Evolutionary conservation across 2,888 invertebrate species (phyloP), one percentile per base, ranked within the genome.

Genomic region (Melinaea marsaeus): DNA sequence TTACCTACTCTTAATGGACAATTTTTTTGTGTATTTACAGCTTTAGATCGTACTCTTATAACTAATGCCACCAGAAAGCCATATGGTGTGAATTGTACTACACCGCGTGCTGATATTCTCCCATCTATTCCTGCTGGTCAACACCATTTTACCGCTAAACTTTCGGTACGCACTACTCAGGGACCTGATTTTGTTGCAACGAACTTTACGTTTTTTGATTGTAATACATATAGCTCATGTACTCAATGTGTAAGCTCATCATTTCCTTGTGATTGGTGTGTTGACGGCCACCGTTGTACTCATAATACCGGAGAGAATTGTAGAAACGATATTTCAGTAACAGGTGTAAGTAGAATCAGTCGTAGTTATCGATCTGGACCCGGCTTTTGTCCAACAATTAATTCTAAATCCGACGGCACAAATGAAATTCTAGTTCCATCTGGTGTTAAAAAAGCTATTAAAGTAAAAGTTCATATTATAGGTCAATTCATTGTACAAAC

Each of bases 261-360:
- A 61, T 99, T 98, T 83, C 98, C 99, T 0, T 99, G 99, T 84
- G 98, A 99, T 84, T 98, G 99, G 99, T 99, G 99, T 85, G 97
- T 98, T 33, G 97, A 98, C 80, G 97, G 97, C 13, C 98, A 98
- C 86, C 93, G 97, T 62, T 99, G 99, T 85, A 98, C 98, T 0
- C 97, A 98, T 79, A 97, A 98, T 80, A 97, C 97, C 0, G 97
- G 97, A 7, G 97, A 98, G 86, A 97, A 98, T 84, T 99, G 98
- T 84, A 93, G 97, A 65, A 97, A 98, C 84, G 97, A 98, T 83
- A 97, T 98, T 75, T 92, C 98, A 66, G 97, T 98, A 55, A 98
- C 97, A 54, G 98, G 98, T 58, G 94, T 98, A 67, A 97, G 96
- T 86, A 93, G 97, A 78, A 95, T 96, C 76, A 98, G 98, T 42